These are phyloP conservation scores for Lamprotornis superbus DNA, from an alignment of 2,113 vertebrate genomes.

Conservation along the genomic window DNA sequence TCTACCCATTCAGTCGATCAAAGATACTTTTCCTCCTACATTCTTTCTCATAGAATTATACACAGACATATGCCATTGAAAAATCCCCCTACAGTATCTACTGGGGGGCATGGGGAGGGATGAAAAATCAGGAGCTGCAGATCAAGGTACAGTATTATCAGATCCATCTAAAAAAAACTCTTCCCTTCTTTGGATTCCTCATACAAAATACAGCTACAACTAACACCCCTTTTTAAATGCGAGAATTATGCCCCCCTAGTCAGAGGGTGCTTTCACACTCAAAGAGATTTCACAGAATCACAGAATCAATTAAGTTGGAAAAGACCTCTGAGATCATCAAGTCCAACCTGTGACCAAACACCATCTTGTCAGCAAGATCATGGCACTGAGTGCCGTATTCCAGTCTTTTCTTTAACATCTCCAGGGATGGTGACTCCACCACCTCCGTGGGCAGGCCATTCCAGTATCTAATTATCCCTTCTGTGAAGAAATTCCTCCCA, in stretches of 20 bases:
- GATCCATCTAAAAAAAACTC: neutral
- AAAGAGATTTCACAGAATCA: neutral
- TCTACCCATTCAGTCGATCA: neutral
- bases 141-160: neutral
- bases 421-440: neutral
- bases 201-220: neutral
- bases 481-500: neutral
- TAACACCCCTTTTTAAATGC: neutral
- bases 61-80: neutral
- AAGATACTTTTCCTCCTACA: neutral
- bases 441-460: neutral
- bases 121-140: neutral
- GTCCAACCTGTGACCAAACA: neutral
- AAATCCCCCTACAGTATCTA: neutral
- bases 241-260: neutral
- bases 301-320: neutral
- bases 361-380: neutral
- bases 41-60: neutral
- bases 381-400: neutral
- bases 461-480: neutral
- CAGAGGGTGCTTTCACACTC: neutral
- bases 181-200: neutral
- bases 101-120: rapidly evolving
- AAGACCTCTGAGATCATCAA: neutral
- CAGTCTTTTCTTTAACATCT: neutral